phyloP scores from a whole-genome alignment of 2,113 vertebrate genomes.

The Oriolus oriolus region DNA sequence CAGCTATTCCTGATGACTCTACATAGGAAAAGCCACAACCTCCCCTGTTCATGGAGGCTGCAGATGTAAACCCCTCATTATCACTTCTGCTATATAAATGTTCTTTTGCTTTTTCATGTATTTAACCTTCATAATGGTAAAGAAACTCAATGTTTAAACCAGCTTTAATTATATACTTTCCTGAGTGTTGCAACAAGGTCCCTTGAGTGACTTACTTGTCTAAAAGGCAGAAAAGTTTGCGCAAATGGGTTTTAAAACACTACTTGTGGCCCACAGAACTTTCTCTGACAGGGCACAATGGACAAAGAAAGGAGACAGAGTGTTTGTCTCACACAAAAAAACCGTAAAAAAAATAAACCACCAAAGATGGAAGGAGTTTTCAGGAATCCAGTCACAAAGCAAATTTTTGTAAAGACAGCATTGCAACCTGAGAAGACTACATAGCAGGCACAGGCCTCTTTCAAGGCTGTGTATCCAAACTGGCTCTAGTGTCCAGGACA shows the following conservation, averaged over 20 bases:
- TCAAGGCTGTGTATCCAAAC: neutral
- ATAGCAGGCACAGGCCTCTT: neutral
- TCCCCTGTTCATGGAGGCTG: neutral
- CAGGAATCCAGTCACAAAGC: neutral
- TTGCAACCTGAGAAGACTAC: neutral
- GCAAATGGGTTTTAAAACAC: neutral
- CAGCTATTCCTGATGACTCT: slow-evolving; percentile 17
- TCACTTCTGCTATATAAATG: neutral
- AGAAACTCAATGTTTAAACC: slow-evolving; percentile 3
- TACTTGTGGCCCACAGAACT: neutral
- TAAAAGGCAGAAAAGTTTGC: neutral
- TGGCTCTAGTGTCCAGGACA: neutral
- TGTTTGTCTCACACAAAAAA: neutral
- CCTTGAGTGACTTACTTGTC: neutral
- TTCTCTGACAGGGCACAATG: neutral
- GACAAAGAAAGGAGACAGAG: neutral
- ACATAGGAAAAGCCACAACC: slow-evolving; percentile 26
- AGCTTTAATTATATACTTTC: slow-evolving; percentile 21
- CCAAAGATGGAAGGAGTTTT: neutral
- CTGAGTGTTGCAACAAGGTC: neutral
- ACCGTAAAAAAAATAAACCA: neutral
- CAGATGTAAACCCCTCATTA: slow-evolving; percentile 33
- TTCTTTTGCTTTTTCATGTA: neutral
- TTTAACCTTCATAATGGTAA: slow-evolving; percentile 31
- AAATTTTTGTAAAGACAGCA: neutral